A percentile compares a stretch with the other conserved stretches of the same genome.
These are phyloP conservation scores for Luperina nickerlii DNA, from an alignment of 2,888 invertebrate species.

Conservation along the genomic window DNA sequence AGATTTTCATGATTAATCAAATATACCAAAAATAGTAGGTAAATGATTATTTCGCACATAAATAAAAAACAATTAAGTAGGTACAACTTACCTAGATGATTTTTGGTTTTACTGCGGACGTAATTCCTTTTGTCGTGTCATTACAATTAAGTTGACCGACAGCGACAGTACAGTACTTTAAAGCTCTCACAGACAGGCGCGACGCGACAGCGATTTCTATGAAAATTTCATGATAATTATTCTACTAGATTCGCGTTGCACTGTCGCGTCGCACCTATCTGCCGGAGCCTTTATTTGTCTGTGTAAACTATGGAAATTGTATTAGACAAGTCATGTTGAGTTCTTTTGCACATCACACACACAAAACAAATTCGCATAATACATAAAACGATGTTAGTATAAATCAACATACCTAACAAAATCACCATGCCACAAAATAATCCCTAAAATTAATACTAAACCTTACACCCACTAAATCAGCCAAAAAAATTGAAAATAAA, in stretches of 20 bases:
- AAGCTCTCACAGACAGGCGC: no score
- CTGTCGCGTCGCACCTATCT: no score
- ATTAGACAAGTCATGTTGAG: neutral
- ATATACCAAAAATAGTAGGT: neutral
- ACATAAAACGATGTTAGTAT: neutral
- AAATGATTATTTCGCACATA: neutral
- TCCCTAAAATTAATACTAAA: neutral
- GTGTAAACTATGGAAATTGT: neutral
- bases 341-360: neutral
- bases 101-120: neutral
- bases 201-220: no score
- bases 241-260: no score
- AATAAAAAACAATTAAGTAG: neutral
- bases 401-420: neutral
- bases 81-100: neutral
- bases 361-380: neutral
- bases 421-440: neutral
- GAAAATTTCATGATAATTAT: no score
- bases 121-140: neutral
- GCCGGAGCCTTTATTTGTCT: neutral
- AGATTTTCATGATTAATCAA: neutral
- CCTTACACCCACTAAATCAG: neutral
- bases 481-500: constrained; percentile 3
- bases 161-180: no score
- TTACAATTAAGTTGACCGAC: neutral